Conservation (phyloP, 1,140 invertebrate species). For the Dreissena polymorpha region DNA sequence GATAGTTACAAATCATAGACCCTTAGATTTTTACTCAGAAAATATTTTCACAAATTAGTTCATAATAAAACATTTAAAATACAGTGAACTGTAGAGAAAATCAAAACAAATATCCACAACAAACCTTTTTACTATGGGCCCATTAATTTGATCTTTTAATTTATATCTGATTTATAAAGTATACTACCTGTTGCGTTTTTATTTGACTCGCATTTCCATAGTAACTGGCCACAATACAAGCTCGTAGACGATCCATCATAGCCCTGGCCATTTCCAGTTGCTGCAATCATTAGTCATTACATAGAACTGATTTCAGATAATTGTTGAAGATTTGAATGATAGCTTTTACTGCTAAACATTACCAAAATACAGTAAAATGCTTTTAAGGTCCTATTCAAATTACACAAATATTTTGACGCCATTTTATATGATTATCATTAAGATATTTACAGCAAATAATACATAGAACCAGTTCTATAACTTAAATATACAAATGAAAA, state of each 20-base stretch:
- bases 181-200: constrained; percentile 64
- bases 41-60: too few species aligned
- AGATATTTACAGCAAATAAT: too few species aligned
- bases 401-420: not conserved
- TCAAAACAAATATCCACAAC: too few species aligned
- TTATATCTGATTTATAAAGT: too few species aligned
- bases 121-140: too few species aligned
- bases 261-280: constrained; percentile 82
- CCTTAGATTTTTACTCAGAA: too few species aligned
- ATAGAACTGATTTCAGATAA: not conserved
- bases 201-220: constrained; percentile 72
- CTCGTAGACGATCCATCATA: constrained; percentile 86
- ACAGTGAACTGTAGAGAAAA: too few species aligned
- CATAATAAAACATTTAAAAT: too few species aligned
- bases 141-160: too few species aligned
- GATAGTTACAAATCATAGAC: too few species aligned
- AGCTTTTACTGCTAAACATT: not conserved
- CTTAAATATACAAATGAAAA: too few species aligned
- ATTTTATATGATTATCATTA: not conserved
- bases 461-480: too few species aligned
- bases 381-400: not conserved
- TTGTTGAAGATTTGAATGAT: not conserved
- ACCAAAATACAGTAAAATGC: not conserved
- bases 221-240: constrained; percentile 78
- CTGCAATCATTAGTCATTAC: constrained; percentile 60